Evolutionary conservation across 2,888 invertebrate genomes (phyloP).

Genomic region (Mantis religiosa): DNA sequence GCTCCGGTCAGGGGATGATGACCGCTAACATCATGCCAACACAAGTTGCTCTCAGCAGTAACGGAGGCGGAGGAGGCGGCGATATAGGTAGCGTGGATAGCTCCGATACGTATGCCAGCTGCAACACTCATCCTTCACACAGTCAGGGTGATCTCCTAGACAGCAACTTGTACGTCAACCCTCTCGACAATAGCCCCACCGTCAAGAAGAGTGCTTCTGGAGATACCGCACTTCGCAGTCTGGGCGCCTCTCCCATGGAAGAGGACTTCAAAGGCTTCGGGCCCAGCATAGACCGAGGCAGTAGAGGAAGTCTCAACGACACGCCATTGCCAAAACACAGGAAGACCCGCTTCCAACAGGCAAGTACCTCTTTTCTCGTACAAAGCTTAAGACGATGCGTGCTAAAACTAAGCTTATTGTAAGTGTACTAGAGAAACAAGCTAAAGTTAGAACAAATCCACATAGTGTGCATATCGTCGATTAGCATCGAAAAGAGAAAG

Average conservation of each 20-base stretch:
- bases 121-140: constrained; percentile 91
- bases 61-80: constrained; percentile 24
- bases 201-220: constrained; percentile 80
- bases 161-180: constrained; percentile 86
- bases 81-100: constrained; percentile 58
- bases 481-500: no score
- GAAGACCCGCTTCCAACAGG: constrained; percentile 82
- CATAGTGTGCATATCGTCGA: no score
- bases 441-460: no score
- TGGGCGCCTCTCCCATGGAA: constrained; percentile 57
- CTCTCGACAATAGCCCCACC: constrained; percentile 52
- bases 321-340: constrained; percentile 73
- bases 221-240: constrained; percentile 66
- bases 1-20: constrained; percentile 47
- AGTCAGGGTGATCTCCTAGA: constrained; percentile 54
- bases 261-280: constrained; percentile 51
- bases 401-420: not conserved
- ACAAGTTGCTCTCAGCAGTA: constrained; percentile 24
- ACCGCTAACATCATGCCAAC: constrained; percentile 42
- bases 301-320: constrained; percentile 58
- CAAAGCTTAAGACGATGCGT: not conserved
- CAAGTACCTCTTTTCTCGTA: constrained; percentile 39
- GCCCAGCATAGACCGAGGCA: constrained; percentile 45
- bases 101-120: constrained; percentile 93
- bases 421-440: no score